A percentile compares a stretch with the other conserved stretches of the same genome.
phyloP scores from a whole-genome alignment of 1,140 invertebrate species.

The Drosophila malerkotliana region DNA sequence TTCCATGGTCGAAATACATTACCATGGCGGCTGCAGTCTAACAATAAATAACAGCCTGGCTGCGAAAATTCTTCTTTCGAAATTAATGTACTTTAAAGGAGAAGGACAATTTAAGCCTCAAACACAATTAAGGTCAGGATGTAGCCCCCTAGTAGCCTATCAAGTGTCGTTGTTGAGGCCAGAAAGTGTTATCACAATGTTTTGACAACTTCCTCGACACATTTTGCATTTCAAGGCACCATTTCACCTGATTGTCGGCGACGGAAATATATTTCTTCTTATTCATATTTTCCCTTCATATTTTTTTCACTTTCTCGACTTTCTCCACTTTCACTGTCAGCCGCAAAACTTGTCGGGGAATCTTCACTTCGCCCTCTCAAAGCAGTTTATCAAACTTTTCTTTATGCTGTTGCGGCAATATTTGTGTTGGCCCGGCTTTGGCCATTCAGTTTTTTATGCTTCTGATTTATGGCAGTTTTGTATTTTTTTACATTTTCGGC shows the following conservation, averaged over 20 bases:
- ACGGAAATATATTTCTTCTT: conserved; percentile 47
- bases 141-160: conserved; percentile 17
- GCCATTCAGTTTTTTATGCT: conserved; percentile 11
- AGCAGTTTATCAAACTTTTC: conserved; percentile 42
- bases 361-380: conserved; percentile 35
- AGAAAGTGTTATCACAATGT: conserved; percentile 49
- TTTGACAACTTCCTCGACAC: conserved; percentile 61
- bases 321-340: conserved; percentile 9
- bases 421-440: conserved; percentile 15
- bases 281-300: conserved; percentile 5
- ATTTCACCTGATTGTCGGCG: conserved; percentile 51
- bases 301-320: background rate
- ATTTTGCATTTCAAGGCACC: conserved; percentile 42
- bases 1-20: conserved; percentile 28
- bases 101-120: conserved; percentile 30
- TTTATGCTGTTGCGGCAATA: conserved; percentile 10
- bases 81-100: conserved; percentile 31
- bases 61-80: conserved; percentile 10
- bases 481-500: conserved; percentile 22
- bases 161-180: conserved; percentile 1
- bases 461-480: conserved; percentile 45
- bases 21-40: conserved; percentile 15
- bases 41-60: conserved; percentile 38
- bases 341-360: conserved; percentile 21
- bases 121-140: conserved; percentile 36